Base-by-base conservation (phyloP, 1,140 invertebrate genomes). In the Cryptotermes secundus region DNA sequence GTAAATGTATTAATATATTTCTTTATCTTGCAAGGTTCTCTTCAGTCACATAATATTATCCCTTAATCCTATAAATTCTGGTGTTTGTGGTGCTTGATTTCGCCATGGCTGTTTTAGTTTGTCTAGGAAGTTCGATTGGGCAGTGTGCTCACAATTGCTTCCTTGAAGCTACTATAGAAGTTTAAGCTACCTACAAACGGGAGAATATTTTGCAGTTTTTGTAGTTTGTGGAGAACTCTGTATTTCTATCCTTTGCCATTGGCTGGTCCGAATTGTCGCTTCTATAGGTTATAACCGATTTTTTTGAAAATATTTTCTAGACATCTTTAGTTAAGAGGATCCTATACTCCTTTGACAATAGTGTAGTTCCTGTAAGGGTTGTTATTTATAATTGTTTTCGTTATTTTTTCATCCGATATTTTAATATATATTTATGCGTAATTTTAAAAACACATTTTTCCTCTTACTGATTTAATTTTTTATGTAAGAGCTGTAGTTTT, bases 61-160 rank as follows among this genome's bases (percentile, higher is more conserved):
- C 6, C 22, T 22, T 72, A 72, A 72, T 72, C 26, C 31, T 72
- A 4, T 72, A 72, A 72, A 31, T 72, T 22, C 24, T 31, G 26
- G 31, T 72, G n/a, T 59, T n/a, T 31, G 59, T 72, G 59, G 59
- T 72, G 59, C 59, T 72, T 72, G 26, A 84, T 83, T 85, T 85
- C 83, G 36, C 82, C 83, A 80, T 31, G 65, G 80, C 65, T 83
- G 38, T 34, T n/a, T 38, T 82, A 34, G 34, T 83, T n/a, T 35
- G 81, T 81, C 36, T 31, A 4, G 45, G 81, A 42, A 42, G 1
- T 9, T 83, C 24, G 59, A 85, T 86, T 59, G 83, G 86, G 87
- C 86, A 86, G 86, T 87, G 86, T 65, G 83, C n/a, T 31, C 59
- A 6, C n/a, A 3, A 72, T 31, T 72, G 2, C 31, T 72, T n/a